phyloP scores from a whole-genome alignment of 1,140 invertebrate genomes.

The Tribolium castaneum region DNA sequence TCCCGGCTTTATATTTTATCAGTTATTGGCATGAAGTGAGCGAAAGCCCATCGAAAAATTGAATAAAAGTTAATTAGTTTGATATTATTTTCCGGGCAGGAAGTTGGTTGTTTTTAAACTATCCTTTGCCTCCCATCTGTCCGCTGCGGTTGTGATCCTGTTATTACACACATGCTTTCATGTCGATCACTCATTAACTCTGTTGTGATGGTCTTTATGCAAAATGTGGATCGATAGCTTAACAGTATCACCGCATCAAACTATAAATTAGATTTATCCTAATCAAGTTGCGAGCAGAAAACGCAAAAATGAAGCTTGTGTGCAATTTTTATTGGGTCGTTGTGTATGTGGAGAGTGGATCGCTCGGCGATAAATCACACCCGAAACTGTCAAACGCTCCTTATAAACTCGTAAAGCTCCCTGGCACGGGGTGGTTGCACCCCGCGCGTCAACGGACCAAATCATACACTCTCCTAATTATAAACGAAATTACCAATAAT shows the following conservation, averaged over 20 bases:
- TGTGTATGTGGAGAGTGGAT: not conserved
- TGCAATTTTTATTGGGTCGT: constrained; percentile 1
- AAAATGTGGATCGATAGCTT: constrained; percentile 6
- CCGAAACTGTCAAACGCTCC: constrained; percentile 1
- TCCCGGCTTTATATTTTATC: constrained; percentile 12
- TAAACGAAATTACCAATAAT: constrained; percentile 45
- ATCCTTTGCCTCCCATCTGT: constrained; percentile 6
- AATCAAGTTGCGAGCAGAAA: not conserved
- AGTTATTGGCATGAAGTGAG: not conserved
- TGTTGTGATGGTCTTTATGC: constrained; percentile 15
- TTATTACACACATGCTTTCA: constrained; percentile 25
- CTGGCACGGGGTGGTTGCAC: not conserved
- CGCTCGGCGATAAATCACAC: not conserved
- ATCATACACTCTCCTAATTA: constrained; percentile 30
- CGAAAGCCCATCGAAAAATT: not conserved
- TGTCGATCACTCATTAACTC: constrained; percentile 29
- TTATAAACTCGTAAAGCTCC: not conserved
- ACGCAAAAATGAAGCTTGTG: not conserved
- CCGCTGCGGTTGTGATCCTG: constrained; percentile 5
- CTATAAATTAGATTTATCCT: constrained; percentile 7
- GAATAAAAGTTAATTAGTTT: not conserved
- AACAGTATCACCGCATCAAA: constrained; percentile 2
- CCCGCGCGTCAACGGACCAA: not conserved
- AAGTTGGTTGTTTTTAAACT: not conserved
- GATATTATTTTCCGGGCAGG: not conserved